Base-by-base conservation (phyloP, 2,888 invertebrate species). In the Harpalus rufipes region DNA sequence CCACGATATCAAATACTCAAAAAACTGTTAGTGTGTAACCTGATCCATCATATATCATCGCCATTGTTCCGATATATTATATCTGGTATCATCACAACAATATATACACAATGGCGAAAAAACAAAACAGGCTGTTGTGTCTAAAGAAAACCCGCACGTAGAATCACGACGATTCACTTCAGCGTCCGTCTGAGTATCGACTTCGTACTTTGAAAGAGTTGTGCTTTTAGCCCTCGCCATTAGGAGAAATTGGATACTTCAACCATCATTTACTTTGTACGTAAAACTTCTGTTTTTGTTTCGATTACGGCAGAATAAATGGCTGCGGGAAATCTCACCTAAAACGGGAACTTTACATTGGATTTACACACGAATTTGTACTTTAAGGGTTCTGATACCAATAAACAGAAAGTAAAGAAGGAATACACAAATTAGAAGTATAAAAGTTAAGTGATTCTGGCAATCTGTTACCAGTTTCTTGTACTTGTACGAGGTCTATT, bases 211-310 rank as follows among this genome's bases (percentile, higher is more conserved):
- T 63, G 41, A 81, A 81, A 81, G 81, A 81, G 81, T 65, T 81
- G 81, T 65, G 81, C 81, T 81, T 81, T 81, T 81, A 81, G 79
- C 14, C 81, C 44, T 18, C 56, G 65, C 81, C 81, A 81, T 81
- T 81, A 81, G 56, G 18, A 65, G 81, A 51, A 81, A 81, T 81
- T 81, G 81, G 81, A 81, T 81, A 81, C 81, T 81, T 81, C 81
- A 58, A 58, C 81, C 81, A 81, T 81, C 72, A 81, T 81, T 81
- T 81, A 81, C 81, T 81, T 63, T 81, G 81, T 51, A 41, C 63
- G 81, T 61, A 65, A 65, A 81, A 81, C 18, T 81, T 81, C 65
- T 81, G 81, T 81, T 81, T 81, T 81, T 81, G 81, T 81, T 63
- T 65, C 81, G 81, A 63, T 81, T 61, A 81, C 32, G 80, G 41